These are phyloP conservation scores for Tenrec ecaudatus DNA, from an alignment of 2,113 vertebrate genomes.

Conservation along the genomic window DNA sequence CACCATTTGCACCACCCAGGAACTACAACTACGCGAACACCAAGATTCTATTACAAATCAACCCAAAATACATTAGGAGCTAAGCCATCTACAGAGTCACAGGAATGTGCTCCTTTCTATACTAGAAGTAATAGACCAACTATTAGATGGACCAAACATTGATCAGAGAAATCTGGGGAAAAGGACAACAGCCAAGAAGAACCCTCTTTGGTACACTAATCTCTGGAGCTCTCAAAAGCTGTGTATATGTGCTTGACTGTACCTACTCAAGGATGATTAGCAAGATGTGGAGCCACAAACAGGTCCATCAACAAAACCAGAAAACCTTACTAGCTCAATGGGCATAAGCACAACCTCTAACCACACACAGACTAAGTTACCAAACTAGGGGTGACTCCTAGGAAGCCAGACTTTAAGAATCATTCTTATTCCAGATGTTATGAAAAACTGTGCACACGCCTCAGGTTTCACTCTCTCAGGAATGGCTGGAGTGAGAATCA, in stretches of 20 bases:
- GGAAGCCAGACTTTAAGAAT: conserved; percentile 16
- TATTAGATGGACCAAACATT: neutral
- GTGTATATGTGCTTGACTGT: neutral
- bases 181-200: neutral
- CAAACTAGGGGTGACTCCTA: neutral
- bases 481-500: neutral
- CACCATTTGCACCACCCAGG: neutral
- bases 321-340: neutral
- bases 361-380: neutral
- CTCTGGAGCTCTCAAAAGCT: neutral
- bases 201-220: neutral
- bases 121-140: neutral
- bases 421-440: neutral
- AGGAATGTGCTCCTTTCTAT: neutral
- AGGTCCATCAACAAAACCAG: neutral
- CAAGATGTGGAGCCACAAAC: neutral
- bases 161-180: neutral
- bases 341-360: conserved; percentile 1
- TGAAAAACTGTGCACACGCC: neutral
- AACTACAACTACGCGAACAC: neutral
- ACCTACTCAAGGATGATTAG: neutral
- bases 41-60: neutral
- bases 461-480: neutral
- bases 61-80: neutral
- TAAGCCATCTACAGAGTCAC: neutral